Evolutionary conservation across 2,888 invertebrate species (phyloP), one percentile per base, ranked within the genome.

Genomic region (Lasioglossum morio): DNA sequence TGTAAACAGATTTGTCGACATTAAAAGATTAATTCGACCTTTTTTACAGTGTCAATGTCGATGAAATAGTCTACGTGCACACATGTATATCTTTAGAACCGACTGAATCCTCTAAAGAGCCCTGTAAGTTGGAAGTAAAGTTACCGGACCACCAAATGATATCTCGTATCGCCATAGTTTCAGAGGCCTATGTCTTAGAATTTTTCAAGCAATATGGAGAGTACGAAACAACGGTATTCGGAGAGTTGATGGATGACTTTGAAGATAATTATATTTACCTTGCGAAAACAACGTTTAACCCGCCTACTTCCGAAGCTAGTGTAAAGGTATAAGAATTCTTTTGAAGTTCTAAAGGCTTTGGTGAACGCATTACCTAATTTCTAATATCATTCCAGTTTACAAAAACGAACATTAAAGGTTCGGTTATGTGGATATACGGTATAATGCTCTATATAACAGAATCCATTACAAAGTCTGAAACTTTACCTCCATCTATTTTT

Each of bases 131-230:
- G 8, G 92, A 94, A 43, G 94, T 95, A 40, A 92, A 93, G 85
- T 63, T 94, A 48, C 92, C 82, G 43, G 93, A 94, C 77, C 88
- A 88, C 74, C 92, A 94, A 73, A 93, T 88, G 86, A 95, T 95
- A 75, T 91, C 92, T 14, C 92, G 93, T 34, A 92, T 95, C 19
- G 94, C 94, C 37, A 82, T 95, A 69, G 95, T 95, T 60, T 95
- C 95, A 5, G 95, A 95, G 92, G 95, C 95, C 16, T 94, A 94
- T 19, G 93, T 95, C n/a, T 88, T 96, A 79, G 96, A 96, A 91
- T 92, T 95, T 82, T 96, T 95, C 87, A 96, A 95, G 79, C 94
- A 95, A 85, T 94, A 88, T 79, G 95, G 95, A 60, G 96, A 96
- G 91, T 96, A 96, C 86, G 91, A 95, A 4, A 93, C 91, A 14